A percentile compares a stretch with the other conserved stretches of the same genome.
Evolutionary conservation across 2,888 invertebrate species (phyloP).

Genomic region (Cheilosia pagana): DNA sequence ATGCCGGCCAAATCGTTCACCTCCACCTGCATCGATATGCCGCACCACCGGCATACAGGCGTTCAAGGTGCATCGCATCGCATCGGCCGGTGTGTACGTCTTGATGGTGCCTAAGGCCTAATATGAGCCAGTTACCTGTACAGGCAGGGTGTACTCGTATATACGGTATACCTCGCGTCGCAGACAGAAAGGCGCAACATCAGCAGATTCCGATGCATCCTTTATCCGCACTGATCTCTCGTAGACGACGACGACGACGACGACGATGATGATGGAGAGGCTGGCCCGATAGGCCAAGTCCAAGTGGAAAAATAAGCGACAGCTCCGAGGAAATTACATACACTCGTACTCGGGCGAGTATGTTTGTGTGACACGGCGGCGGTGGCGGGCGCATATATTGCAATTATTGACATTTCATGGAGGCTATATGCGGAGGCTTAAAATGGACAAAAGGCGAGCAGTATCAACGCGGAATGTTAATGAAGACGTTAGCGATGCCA

Average conservation of each 20-base stretch:
- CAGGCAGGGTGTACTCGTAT: slow-evolving; percentile 11
- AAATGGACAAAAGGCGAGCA: slow-evolving; percentile 73
- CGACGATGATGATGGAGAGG: slow-evolving; percentile 15
- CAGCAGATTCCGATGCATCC: slow-evolving; percentile 41
- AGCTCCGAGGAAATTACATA: slow-evolving; percentile 26
- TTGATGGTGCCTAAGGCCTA: slow-evolving; percentile 39
- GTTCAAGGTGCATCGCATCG: slow-evolving; percentile 39
- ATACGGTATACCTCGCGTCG: slow-evolving; percentile 7
- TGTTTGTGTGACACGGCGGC: slow-evolving; percentile 7
- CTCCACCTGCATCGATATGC: background rate
- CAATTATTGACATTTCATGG: slow-evolving; percentile 72
- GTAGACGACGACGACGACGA: slow-evolving; percentile 19
- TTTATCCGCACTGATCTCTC: slow-evolving; percentile 42
- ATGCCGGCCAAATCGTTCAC: slow-evolving; percentile 46
- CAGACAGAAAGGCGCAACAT: slow-evolving; percentile 70
- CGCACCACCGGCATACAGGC: background rate
- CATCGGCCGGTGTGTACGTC: slow-evolving; percentile 23
- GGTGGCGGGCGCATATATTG: slow-evolving; percentile 33
- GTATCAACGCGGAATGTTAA: slow-evolving; percentile 74
- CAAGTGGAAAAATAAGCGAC: slow-evolving; percentile 35
- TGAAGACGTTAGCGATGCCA: slow-evolving; percentile 74
- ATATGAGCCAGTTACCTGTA: slow-evolving; percentile 26
- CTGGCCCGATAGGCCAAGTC: background rate
- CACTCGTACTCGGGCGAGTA: too few relatives aligned
- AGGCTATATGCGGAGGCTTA: slow-evolving; percentile 37